A percentile compares a stretch with the other conserved stretches of the same genome.
phyloP scores from a whole-genome alignment of 2,113 vertebrate species.

The Chlorodrepanis virens region DNA sequence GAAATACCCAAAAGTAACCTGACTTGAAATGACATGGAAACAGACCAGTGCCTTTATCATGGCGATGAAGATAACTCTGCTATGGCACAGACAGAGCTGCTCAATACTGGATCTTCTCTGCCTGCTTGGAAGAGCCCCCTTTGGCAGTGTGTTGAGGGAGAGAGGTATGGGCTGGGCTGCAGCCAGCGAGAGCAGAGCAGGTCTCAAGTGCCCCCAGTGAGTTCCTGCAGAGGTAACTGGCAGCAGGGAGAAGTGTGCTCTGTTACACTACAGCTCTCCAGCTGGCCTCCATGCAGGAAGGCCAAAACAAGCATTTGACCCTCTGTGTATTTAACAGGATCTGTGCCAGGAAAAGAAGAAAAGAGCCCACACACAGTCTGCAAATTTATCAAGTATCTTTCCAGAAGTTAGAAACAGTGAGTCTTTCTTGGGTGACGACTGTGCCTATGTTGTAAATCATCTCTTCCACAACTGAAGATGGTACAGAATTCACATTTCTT shows the following conservation, averaged over 20 bases:
- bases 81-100: neutral
- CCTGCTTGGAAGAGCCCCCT: neutral
- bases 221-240: neutral
- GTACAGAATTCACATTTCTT: neutral
- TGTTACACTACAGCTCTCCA: neutral
- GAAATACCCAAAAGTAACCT: neutral
- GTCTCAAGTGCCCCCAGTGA: neutral
- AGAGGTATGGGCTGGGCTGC: neutral
- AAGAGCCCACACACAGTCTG: neutral
- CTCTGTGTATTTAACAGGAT: slow-evolving; percentile 27
- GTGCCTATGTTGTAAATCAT: neutral
- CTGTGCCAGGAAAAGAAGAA: neutral
- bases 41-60: neutral
- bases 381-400: slow-evolving; percentile 9
- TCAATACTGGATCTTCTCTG: neutral
- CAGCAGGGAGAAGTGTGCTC: neutral
- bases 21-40: neutral
- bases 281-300: neutral
- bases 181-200: neutral
- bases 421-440: neutral
- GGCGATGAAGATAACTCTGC: neutral
- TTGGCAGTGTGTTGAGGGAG: neutral
- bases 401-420: neutral
- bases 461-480: neutral
- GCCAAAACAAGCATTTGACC: slow-evolving; percentile 9